These are phyloP conservation scores for Sminthurides aquaticus DNA, from an alignment of 2,888 invertebrate species.

Conservation along the genomic window DNA sequence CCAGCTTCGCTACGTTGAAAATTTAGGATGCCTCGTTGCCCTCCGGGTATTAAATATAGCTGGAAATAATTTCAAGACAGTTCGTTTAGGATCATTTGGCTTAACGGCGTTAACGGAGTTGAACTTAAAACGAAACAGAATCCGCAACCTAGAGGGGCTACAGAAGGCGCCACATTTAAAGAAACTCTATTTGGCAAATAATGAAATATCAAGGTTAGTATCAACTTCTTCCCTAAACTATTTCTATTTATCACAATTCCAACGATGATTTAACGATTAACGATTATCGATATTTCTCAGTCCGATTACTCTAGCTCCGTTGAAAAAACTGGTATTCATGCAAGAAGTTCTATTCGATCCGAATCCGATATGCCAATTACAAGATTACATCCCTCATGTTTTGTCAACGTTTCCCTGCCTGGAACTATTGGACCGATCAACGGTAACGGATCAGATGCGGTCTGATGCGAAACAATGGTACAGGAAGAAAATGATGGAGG, in stretches of 20 bases:
- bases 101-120: slow-evolving; percentile 71
- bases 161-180: slow-evolving; percentile 66
- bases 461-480: slow-evolving; percentile 35
- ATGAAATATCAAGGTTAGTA: slow-evolving; percentile 60
- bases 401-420: slow-evolving; percentile 37
- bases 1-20: slow-evolving; percentile 67
- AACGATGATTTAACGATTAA: too few relatives aligned
- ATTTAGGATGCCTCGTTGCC: slow-evolving; percentile 62
- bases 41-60: slow-evolving; percentile 87
- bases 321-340: slow-evolving; percentile 35
- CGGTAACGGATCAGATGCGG: slow-evolving; percentile 32
- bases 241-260: too few relatives aligned
- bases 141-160: slow-evolving; percentile 72
- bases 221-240: too few relatives aligned
- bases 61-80: slow-evolving; percentile 75
- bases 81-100: slow-evolving; percentile 72
- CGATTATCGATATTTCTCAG: slow-evolving; percentile 16
- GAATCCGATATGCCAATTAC: slow-evolving; percentile 32
- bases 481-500: slow-evolving; percentile 31
- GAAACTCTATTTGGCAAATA: slow-evolving; percentile 74
- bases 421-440: slow-evolving; percentile 27
- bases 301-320: slow-evolving; percentile 26
- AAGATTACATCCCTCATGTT: slow-evolving; percentile 35
- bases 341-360: slow-evolving; percentile 39
- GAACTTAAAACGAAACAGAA: slow-evolving; percentile 77